Evolutionary conservation across 2,888 invertebrate genomes (phyloP).

Genomic region (Agelastica alni): DNA sequence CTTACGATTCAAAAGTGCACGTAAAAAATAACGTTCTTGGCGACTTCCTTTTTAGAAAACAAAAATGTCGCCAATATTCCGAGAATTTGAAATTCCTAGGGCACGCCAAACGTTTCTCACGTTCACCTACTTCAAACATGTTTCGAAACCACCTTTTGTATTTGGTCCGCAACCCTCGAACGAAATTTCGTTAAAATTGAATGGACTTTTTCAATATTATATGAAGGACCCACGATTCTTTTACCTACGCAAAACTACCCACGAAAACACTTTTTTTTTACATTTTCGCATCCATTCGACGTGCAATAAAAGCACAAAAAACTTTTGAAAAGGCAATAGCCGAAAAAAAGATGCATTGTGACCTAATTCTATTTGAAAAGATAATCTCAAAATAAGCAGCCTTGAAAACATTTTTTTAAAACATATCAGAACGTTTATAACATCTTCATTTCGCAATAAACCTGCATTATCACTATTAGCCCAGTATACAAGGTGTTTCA

Average conservation of each 20-base stretch:
- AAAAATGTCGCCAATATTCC: no score
- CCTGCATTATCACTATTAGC: no score
- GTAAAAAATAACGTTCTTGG: no score
- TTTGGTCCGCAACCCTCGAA: conserved; percentile 30
- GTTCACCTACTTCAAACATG: conserved; percentile 46
- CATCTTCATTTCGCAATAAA: no score
- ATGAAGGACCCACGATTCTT: conserved; percentile 27
- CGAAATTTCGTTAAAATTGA: conserved; percentile 40
- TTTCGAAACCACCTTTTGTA: conserved; percentile 43
- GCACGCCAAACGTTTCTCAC: conserved; percentile 47
- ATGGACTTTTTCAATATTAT: conserved; percentile 14
- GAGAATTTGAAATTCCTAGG: conserved; percentile 43
- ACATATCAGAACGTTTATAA: no score
- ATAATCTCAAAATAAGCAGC: not conserved
- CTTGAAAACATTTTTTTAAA: no score
- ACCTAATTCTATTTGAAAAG: no score
- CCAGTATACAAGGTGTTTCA: no score
- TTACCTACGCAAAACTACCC: conserved; percentile 10
- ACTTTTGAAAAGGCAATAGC: not conserved
- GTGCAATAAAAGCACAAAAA: not conserved
- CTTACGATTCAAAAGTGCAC: no score
- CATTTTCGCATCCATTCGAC: not conserved
- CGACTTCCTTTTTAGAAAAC: no score
- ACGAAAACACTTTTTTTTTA: conserved; percentile 13
- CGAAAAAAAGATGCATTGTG: not conserved